Evolutionary conservation across 2,797 vertebrate genomes (phyloP).

Genomic region (Semaprochilodus insignis): DNA sequence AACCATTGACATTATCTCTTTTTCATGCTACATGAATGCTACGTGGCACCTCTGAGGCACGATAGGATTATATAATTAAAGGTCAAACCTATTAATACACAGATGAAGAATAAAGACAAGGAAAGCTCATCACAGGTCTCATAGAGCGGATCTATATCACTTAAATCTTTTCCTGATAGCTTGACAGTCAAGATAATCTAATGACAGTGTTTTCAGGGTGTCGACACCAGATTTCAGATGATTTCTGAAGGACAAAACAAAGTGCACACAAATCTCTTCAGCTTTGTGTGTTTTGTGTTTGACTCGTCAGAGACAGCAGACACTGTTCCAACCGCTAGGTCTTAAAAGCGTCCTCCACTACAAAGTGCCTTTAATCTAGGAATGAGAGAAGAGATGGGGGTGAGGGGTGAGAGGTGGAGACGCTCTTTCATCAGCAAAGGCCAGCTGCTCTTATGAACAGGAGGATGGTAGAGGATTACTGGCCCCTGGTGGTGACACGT

Average conservation of each 20-base stretch:
- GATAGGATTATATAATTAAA: not conserved
- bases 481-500: constrained; percentile 37
- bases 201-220: not conserved
- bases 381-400: constrained; percentile 10
- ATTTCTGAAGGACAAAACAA: not conserved
- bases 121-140: not conserved
- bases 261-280: not conserved
- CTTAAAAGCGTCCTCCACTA: constrained; percentile 38
- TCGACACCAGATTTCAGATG: not conserved
- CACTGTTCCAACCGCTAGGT: not conserved
- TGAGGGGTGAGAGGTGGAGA: not conserved
- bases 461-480: not conserved
- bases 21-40: not conserved
- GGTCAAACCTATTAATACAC: constrained; percentile 10
- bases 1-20: too few relatives aligned
- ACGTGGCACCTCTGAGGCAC: not conserved
- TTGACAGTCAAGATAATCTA: not conserved
- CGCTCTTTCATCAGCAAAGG: constrained; percentile 21
- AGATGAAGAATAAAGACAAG: not conserved
- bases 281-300: not conserved
- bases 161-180: not conserved
- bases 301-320: not conserved
- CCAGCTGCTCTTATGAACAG: constrained; percentile 4
- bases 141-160: constrained; percentile 12
- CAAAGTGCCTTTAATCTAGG: constrained; percentile 57